Evolutionary conservation across 2,113 vertebrate species (phyloP).

Genomic region (Sceloporus undulatus): DNA sequence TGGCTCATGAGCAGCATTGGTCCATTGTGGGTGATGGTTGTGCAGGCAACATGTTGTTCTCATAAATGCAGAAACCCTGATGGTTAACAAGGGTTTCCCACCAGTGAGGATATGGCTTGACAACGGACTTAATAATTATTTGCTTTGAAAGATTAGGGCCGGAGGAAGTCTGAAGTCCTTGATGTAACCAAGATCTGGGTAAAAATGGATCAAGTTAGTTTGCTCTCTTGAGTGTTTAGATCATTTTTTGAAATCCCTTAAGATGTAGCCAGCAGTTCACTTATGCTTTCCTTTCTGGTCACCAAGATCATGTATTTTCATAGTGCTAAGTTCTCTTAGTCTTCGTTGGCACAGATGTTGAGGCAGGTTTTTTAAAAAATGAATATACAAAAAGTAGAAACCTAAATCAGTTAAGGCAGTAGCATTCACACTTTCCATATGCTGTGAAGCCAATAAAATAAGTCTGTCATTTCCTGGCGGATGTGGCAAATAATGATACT

Average conservation of each 20-base stretch:
- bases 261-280: constrained; percentile 59
- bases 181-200: constrained; percentile 29
- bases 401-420: constrained; percentile 55
- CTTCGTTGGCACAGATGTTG: constrained; percentile 66
- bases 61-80: no score
- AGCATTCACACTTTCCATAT: constrained; percentile 51
- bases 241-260: constrained; percentile 56
- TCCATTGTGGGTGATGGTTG: no score
- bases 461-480: background rate
- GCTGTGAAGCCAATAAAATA: background rate
- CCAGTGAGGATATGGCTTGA: no score
- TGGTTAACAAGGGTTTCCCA: no score
- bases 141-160: constrained; percentile 32
- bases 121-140: no score
- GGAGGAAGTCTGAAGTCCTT: constrained; percentile 39
- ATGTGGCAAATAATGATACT: background rate
- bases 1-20: no score
- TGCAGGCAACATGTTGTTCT: no score
- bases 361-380: constrained; percentile 18
- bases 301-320: constrained; percentile 72
- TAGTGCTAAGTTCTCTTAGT: constrained; percentile 57
- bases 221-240: constrained; percentile 59
- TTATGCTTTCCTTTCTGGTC: constrained; percentile 64
- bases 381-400: constrained; percentile 58
- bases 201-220: constrained; percentile 45